Base-by-base conservation (phyloP, 2,888 invertebrate species). In the Ypsolopha scabrella region DNA sequence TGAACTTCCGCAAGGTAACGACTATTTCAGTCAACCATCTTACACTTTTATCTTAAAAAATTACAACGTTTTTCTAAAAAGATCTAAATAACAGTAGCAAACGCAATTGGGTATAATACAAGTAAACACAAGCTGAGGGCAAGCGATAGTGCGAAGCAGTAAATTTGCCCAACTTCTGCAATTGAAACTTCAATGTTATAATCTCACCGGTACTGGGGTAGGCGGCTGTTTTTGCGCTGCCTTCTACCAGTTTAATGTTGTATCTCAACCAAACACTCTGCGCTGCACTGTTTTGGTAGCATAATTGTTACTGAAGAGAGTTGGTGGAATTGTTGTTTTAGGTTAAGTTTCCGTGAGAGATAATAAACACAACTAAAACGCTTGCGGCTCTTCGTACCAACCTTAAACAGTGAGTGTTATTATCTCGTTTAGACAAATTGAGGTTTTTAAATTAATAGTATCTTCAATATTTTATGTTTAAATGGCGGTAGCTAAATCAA, bases 101-200 rank as follows among this genome's bases (percentile, higher is more conserved):
- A 43, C 6, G 4, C 9, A 9, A 34, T 24, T 43, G 35, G 6
- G 34, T 35, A 11, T 45, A 37, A 34, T 39, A 35, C 36, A 33
- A 46, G 10, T 38, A 37, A 24, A 36, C 54, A 57, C 58, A 57
- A 52, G 50, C 56, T 58, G 58, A 57, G 57, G 63, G 60, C 61
- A 61, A 63, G 65, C 68, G 72, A 77, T 80, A 76, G 79, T 78
- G 77, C 68, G 72, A 75, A 73, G 67, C 72, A 72, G 74, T 70
- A 80, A 81, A 80, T 76, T 77, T 72, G 72, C 69, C 73, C 72
- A 81, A 82, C 78, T 83, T 81, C 69, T 72, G 81, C 80, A 81
- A 81, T 81, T 81, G 78, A 76, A 80, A 81, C 79, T 80, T 74
- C 72, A 72, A 76, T 77, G 75, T 77, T 80, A 79, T 81, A 80